These are phyloP conservation scores for Acrocyrtus sp. DNA, from an alignment of 2,888 invertebrate genomes.

Conservation along the genomic window DNA sequence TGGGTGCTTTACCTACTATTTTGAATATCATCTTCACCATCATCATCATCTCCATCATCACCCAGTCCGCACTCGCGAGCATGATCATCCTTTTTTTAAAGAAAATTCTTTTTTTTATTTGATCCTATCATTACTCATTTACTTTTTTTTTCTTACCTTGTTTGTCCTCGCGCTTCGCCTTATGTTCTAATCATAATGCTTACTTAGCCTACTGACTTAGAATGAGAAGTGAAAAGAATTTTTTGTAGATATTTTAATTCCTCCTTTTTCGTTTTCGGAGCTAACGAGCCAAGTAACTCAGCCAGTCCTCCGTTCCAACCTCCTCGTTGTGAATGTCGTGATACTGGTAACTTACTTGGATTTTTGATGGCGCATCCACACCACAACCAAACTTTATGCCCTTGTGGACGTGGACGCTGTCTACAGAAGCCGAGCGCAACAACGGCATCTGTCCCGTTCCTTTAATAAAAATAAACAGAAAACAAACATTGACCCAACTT, in stretches of 20 bases:
- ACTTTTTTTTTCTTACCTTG: constrained; percentile 13
- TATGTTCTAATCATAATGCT: constrained; percentile 26
- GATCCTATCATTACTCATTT: constrained; percentile 28
- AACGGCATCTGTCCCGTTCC: not conserved
- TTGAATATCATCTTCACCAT: no score
- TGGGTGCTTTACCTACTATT: no score
- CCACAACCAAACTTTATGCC: no score
- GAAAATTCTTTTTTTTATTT: no score
- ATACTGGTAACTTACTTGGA: no score
- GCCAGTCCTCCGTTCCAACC: constrained; percentile 7
- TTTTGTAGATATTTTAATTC: constrained; percentile 28
- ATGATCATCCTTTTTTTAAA: no score
- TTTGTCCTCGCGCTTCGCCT: constrained; percentile 14
- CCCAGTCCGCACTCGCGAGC: no score
- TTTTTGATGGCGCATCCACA: no score
- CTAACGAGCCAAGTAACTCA: constrained; percentile 31
- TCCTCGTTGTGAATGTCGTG: no score
- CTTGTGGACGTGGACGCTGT: no score
- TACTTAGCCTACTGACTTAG: constrained; percentile 47
- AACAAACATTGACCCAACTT: not conserved
- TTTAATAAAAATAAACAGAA: not conserved
- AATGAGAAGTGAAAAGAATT: not conserved
- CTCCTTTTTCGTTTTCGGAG: constrained; percentile 25
- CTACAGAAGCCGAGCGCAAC: not conserved
- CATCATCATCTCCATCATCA: no score